Base-by-base conservation (phyloP, 2,113 vertebrate species). In the Gadus macrocephalus region DNA sequence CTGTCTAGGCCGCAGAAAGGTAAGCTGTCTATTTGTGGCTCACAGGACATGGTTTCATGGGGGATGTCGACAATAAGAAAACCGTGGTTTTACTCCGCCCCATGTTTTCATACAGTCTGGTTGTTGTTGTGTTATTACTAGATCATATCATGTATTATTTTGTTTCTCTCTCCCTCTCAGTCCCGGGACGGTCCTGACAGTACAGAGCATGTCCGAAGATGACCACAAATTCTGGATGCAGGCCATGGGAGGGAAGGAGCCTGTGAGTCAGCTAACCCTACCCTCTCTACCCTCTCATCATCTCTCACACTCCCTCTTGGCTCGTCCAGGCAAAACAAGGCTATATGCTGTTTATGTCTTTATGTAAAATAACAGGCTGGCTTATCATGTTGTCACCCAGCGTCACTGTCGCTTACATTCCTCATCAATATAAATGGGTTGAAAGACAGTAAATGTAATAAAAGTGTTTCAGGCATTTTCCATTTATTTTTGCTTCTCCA, bases 201-300 rank as follows among this genome's bases (percentile, higher is more conserved):
- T 98, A 82, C 97, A 99, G 82, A 93, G 96, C 0, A 91, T 97
- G 76, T 98, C 96, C 1, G 96, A 98, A 81, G 94, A 97, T 72
- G 95, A 98, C 82, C 91, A 95, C 71, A 95, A 89, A 74, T 91
- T 93, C 70, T 99, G 97, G 97, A 91, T 98, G 90, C 95, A 96
- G 83, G 95, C 94, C 49, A 93, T 98, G 93, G 96, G 95, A 76
- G 96, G 96, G 83, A 98, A 96, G 87, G 97, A 98, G 81, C 90
- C 94, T 76, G 97, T 99, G 93, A 95, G 95, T 79, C 27, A 81
- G 27, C 62, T 2, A 22, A 56, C 69, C 80, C 19, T 8, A 72
- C 55, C 64, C n/a, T 35, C 56, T 19, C 25, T 68, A 16, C 15
- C 67, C 15, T 85, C 67, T 83, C 80, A 75, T 81, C 72, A 70